Evolutionary conservation across 2,113 vertebrate species (phyloP).

Genomic region (Chaenocephalus aceratus): DNA sequence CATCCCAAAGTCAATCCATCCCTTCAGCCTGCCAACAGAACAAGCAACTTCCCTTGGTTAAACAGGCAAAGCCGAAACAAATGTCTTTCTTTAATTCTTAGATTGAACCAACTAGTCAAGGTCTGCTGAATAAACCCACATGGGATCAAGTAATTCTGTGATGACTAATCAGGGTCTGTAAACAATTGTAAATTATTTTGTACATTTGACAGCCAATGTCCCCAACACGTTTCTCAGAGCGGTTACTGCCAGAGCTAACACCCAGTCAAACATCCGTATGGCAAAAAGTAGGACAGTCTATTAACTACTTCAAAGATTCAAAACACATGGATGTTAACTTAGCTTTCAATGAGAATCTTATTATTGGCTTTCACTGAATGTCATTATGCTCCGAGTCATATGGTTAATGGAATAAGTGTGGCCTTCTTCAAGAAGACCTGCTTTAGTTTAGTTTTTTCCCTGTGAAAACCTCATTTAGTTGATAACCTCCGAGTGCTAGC

Average conservation of each 20-base stretch:
- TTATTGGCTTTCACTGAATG: not conserved
- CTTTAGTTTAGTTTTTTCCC: not conserved
- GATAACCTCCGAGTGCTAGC: not conserved
- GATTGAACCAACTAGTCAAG: not conserved
- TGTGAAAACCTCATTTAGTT: slow-evolving; percentile 6
- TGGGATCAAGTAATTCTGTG: not conserved
- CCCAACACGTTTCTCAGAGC: slow-evolving; percentile 6
- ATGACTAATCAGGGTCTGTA: not conserved
- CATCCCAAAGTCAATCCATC: not conserved
- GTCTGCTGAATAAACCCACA: not conserved
- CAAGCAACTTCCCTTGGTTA: slow-evolving; percentile 6
- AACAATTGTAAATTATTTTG: not conserved
- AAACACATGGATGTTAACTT: slow-evolving; percentile 29
- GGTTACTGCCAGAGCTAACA: slow-evolving; percentile 24
- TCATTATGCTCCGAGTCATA: slow-evolving; percentile 20
- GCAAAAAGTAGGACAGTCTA: not conserved
- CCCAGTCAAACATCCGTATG: not conserved
- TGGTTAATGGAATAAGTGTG: not conserved
- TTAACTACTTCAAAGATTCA: not conserved
- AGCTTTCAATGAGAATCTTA: slow-evolving; percentile 21
- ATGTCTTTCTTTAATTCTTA: not conserved
- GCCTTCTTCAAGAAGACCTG: not conserved
- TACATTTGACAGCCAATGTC: too few relatives aligned
- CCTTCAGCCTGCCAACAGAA: slow-evolving; percentile 7
- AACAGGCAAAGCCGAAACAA: not conserved